phyloP scores from a whole-genome alignment of 1,140 invertebrate species.

The Galleria mellonella region DNA sequence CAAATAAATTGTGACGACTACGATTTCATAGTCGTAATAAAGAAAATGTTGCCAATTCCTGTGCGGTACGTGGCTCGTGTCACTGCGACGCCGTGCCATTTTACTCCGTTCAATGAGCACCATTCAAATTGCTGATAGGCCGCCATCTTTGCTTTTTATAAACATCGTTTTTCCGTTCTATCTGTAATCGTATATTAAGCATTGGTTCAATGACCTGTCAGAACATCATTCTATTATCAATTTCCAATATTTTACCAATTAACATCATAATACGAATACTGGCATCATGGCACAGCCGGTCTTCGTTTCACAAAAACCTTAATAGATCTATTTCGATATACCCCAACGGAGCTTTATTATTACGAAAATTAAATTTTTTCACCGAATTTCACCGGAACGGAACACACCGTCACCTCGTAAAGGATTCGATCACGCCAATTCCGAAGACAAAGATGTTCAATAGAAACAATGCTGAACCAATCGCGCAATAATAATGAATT shows the following conservation, averaged over 20 bases:
- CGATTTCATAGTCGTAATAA: no score
- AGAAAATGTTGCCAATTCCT: conserved; percentile 36
- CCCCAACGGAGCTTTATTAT: conserved; percentile 20
- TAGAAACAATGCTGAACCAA: conserved; percentile 65
- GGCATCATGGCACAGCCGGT: not conserved
- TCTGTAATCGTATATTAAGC: conserved; percentile 35
- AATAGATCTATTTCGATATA: conserved; percentile 31
- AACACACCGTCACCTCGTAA: conserved; percentile 31
- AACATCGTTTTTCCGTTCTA: conserved; percentile 34
- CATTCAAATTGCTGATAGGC: conserved; percentile 50
- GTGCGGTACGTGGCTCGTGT: conserved; percentile 45
- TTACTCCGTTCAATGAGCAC: conserved; percentile 47
- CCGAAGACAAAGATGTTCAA: conserved; percentile 62
- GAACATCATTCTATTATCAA: conserved; percentile 12
- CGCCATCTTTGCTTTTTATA: conserved; percentile 47
- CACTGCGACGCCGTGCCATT: conserved; percentile 44
- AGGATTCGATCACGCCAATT: conserved; percentile 43
- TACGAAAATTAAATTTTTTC: conserved; percentile 42
- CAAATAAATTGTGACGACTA: no score
- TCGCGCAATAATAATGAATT: conserved; percentile 41
- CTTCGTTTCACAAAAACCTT: conserved; percentile 22
- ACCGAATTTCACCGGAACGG: conserved; percentile 36
- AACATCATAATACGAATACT: not conserved
- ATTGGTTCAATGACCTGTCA: conserved; percentile 40
- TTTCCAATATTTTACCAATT: conserved; percentile 37